These are phyloP conservation scores for Decapterus maruadsi DNA, from an alignment of 2,797 vertebrate genomes.

Conservation along the genomic window DNA sequence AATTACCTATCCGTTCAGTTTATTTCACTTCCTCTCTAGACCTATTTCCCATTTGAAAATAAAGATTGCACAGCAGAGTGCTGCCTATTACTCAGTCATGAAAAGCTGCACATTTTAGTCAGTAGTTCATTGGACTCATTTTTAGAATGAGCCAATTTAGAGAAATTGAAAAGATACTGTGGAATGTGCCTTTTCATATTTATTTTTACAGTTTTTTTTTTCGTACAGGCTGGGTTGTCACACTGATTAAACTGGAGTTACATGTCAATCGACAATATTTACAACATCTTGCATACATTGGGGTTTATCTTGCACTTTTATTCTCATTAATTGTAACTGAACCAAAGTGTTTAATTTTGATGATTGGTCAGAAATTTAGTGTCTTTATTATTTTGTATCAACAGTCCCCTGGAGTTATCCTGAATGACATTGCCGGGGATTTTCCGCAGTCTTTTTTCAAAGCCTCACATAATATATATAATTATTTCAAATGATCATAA, in stretches of 20 bases:
- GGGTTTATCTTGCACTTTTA: background rate
- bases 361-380: background rate
- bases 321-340: background rate
- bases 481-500: background rate
- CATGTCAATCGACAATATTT: background rate
- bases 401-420: background rate
- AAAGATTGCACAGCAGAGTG: constrained; percentile 1
- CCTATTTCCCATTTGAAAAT: background rate
- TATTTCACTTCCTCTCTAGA: background rate
- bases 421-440: background rate
- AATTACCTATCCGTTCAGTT: background rate
- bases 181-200: background rate
- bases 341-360: background rate
- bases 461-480: background rate
- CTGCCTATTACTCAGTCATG: background rate
- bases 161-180: constrained; percentile 8
- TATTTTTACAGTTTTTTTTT: background rate
- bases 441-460: background rate
- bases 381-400: background rate
- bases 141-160: background rate
- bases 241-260: constrained; percentile 14
- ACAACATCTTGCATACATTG: background rate
- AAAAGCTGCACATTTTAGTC: constrained; percentile 21
- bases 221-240: background rate
- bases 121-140: constrained; percentile 14